phyloP scores from a whole-genome alignment of 2,113 vertebrate genomes.

The Hemichromis elongatus region DNA sequence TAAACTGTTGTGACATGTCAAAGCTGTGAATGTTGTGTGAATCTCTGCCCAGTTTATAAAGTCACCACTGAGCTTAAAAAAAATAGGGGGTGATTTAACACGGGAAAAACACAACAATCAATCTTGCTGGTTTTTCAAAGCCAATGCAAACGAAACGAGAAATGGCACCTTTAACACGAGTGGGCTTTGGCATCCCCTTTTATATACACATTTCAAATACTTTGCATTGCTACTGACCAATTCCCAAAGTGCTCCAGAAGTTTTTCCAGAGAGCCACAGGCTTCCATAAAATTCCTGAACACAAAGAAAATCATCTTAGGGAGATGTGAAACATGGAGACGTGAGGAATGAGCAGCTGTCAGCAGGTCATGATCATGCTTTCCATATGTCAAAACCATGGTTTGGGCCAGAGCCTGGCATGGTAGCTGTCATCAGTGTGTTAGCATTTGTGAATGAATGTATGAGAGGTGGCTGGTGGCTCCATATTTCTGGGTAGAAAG shows the following conservation, averaged over 20 bases:
- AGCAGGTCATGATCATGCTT: background rate
- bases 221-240: background rate
- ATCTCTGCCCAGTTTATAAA: conserved; percentile 6
- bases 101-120: background rate
- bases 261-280: background rate
- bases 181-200: background rate
- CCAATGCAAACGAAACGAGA: background rate
- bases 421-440: background rate
- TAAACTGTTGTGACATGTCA: conserved; percentile 15
- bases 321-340: background rate
- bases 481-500: background rate
- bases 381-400: background rate
- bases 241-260: background rate
- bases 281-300: background rate
- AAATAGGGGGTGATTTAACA: background rate
- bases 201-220: background rate
- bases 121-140: background rate
- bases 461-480: background rate
- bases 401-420: background rate
- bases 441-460: background rate
- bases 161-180: background rate
- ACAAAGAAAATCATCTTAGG: background rate
- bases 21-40: conserved; percentile 16
- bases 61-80: background rate
- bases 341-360: background rate